Evolutionary conservation across 1,140 invertebrate species (phyloP), one percentile per base, ranked within the genome.

Genomic region (Drosophila teissieri): DNA sequence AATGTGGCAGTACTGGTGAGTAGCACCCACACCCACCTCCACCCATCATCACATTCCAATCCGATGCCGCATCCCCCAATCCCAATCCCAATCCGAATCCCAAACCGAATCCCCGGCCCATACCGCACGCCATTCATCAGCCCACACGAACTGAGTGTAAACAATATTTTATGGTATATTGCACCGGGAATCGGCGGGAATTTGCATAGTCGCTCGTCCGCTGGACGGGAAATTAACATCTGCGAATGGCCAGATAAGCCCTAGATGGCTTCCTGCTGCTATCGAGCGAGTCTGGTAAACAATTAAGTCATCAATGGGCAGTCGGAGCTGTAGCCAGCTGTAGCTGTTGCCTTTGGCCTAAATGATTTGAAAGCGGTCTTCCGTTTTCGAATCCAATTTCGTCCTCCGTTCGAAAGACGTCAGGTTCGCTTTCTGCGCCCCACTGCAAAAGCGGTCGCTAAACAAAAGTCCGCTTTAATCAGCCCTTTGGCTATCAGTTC

Each of bases 1-100:
- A 88, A 95, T 97, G 92, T 96, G 96, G 95, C 95, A 96, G 80
- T 94, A 95, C 76, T 95, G 94, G 94, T 92, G 89, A 93, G 67
- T 91, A 57, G n/a, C 8, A 4, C 0, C 4, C 14, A 5, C 19
- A 3, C 17, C 8, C 8, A 10, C 17, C 7, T 11, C 45, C 14
- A 8, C 7, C 14, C 31, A 10, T 0, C 7, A 10, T 31, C 31
- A 31, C 7, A 31, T 8, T 31, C 31, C 27, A 8, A 12, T 0
- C 12, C 27, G 27, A 19, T 2, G 19, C 2, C 2, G 3, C 10
- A 7, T 22, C 0, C 27, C 42, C 27, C 42, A 57, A 14, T n/a
- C 37, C 37, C 37, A 17, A 42, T 2, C 39, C 12, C 31, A 0
- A 5, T 8, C 6, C 27, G 22, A 52, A 12, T 17, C 15, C 42